These are phyloP conservation scores for Liasis olivaceus DNA, from an alignment of 2,797 vertebrate genomes.

Conservation along the genomic window DNA sequence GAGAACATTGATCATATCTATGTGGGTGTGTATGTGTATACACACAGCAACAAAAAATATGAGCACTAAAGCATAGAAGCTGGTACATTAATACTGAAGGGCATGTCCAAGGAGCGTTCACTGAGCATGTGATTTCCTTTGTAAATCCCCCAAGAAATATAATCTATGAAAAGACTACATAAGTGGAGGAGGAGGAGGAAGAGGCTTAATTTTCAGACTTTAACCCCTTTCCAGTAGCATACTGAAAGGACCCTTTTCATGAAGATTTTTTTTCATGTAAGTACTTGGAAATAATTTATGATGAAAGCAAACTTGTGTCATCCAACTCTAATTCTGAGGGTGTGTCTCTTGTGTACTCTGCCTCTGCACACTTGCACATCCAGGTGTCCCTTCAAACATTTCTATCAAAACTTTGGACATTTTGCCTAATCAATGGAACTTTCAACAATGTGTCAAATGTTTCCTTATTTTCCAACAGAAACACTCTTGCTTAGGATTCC, in stretches of 20 bases:
- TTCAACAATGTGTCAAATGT: neutral
- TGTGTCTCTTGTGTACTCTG: neutral
- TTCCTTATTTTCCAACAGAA: neutral
- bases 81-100: neutral
- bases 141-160: neutral
- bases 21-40: neutral
- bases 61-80: neutral
- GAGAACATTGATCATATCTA: neutral
- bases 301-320: neutral
- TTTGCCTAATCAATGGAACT: neutral
- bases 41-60: neutral
- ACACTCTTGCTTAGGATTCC: neutral
- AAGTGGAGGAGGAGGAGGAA: neutral
- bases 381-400: neutral
- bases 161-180: neutral
- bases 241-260: neutral
- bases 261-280: neutral
- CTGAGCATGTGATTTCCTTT: neutral
- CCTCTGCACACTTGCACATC: neutral
- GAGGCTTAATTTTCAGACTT: neutral
- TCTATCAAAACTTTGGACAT: neutral
- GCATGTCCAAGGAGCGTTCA: neutral
- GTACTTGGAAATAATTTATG: neutral
- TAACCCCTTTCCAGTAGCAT: neutral
- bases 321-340: neutral